Evolutionary conservation across 2,888 invertebrate species (phyloP).

Genomic region (Hofmannophila pseudospretella): DNA sequence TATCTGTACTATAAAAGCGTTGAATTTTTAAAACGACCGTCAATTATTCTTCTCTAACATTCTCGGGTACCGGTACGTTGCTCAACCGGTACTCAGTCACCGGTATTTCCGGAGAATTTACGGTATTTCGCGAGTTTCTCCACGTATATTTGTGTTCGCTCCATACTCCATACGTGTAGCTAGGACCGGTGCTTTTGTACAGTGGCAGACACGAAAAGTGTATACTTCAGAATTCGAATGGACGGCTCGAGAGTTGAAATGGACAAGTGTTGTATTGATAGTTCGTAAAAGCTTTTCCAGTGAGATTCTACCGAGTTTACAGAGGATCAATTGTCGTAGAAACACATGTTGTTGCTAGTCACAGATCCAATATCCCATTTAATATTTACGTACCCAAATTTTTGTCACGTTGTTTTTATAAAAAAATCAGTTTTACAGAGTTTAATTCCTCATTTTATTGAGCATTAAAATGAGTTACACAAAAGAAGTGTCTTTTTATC

Average conservation of each 20-base stretch:
- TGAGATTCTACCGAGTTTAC: too few relatives aligned
- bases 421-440: too few relatives aligned
- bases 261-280: slow-evolving; percentile 11
- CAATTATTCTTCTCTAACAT: background rate
- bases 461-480: too few relatives aligned
- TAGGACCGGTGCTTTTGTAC: slow-evolving; percentile 15
- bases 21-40: background rate
- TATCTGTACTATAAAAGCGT: too few relatives aligned
- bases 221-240: background rate
- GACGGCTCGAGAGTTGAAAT: background rate
- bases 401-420: too few relatives aligned
- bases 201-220: slow-evolving; percentile 12
- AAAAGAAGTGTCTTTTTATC: too few relatives aligned
- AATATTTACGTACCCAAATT: too few relatives aligned
- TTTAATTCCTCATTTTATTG: too few relatives aligned
- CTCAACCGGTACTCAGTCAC: slow-evolving; percentile 13
- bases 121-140: slow-evolving; percentile 18
- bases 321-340: too few relatives aligned
- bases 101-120: slow-evolving; percentile 20
- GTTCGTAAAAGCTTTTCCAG: slow-evolving; percentile 9
- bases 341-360: too few relatives aligned
- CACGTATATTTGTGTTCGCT: slow-evolving; percentile 24
- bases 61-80: slow-evolving; percentile 3
- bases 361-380: too few relatives aligned
- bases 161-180: slow-evolving; percentile 21